Evolutionary conservation across 92 coral and sea anemone species (phyloP).

Genomic region (Scolanthus callimorphus): DNA sequence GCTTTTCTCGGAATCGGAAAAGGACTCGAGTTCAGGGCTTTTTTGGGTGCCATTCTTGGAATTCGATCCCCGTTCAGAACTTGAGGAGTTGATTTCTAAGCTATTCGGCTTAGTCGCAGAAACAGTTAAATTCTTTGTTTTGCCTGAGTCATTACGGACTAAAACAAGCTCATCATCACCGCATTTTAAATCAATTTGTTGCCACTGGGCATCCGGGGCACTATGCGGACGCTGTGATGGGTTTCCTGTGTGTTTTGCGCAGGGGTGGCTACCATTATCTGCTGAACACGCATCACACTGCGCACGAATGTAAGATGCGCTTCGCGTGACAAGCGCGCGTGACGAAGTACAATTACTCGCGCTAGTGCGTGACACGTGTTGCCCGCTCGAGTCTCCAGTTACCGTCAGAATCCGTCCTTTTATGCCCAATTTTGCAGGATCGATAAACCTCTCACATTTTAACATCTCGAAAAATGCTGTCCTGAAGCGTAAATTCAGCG

Average conservation of each 20-base stretch:
- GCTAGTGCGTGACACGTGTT: conserved; percentile 26
- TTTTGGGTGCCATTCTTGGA: neutral
- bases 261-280: neutral
- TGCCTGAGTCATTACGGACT: neutral
- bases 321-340: conserved; percentile 5
- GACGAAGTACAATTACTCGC: conserved; percentile 18
- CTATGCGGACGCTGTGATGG: neutral
- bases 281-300: neutral
- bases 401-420: conserved; percentile 22
- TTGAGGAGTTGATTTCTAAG: too few species aligned
- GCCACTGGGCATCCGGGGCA: neutral
- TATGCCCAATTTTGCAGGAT: conserved; percentile 23
- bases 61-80: too few species aligned
- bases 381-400: conserved; percentile 40
- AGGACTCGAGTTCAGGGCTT: neutral
- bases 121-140: neutral
- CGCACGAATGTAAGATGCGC: neutral
- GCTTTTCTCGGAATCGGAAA: neutral
- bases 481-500: conserved; percentile 80
- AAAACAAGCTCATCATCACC: neutral
- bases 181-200: neutral
- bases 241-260: too few species aligned
- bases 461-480: conserved; percentile 59
- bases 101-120: neutral
- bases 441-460: conserved; percentile 7